Evolutionary conservation across 2,797 vertebrate genomes (phyloP), one percentile per base, ranked within the genome.

Genomic region (Limosa lapponica): DNA sequence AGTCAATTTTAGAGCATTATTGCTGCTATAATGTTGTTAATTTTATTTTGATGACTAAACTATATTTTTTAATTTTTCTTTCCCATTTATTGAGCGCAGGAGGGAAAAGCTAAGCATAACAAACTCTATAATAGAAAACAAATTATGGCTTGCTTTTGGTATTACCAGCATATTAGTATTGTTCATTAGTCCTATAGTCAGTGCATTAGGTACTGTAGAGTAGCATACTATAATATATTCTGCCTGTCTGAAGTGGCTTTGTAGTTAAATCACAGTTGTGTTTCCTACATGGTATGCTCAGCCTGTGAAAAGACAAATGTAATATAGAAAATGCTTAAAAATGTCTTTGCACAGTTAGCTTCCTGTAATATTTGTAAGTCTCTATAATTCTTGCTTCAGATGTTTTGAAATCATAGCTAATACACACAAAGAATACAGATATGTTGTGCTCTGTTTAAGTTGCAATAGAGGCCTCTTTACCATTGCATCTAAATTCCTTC

Each of bases 11-110:
- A 90, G 72, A 73, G 20, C 2, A 1, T 89, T 84, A 59, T 57
- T 84, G 59, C 32, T 72, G 46, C 52, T 89, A 5, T 52, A 85
- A 65, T 54, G 59, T n/a, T 58, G 51, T 66, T 93, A 78, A 90
- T 94, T 90, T 91, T 83, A 67, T 93, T 95, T 93, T 88, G 62
- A 94, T 77, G 58, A 93, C 17, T 36, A 70, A 84, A 70, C 22
- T 55, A 3, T 41, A 34, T 41, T 91, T 93, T 78, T 19, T 17
- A 67, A 11, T 41, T 51, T 82, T 83, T 69, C 16, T 74, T 91
- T 79, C 54, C 46, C 11, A 72, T 59, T 82, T 87, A 58, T 22
- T 83, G 64, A 87, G 19, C 55, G 39, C 43, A 64, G 67, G n/a
- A 83, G 64, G 55, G 11, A 66, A 91, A 94, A 93, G 11, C 25